Base-by-base conservation (phyloP, 2,888 invertebrate genomes). In the Ectemnius lituratus region DNA sequence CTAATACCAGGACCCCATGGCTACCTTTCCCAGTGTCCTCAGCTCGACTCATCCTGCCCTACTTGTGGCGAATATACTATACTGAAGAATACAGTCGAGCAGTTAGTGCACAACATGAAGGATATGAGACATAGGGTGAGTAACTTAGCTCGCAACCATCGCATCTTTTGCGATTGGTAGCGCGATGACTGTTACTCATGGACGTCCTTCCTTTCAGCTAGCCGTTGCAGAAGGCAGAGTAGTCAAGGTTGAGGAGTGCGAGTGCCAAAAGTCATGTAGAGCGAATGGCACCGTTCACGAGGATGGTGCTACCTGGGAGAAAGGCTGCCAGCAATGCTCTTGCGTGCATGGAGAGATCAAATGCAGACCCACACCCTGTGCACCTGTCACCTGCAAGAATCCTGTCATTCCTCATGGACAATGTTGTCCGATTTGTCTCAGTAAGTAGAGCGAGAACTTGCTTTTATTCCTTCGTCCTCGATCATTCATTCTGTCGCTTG, bases 61-160 rank as follows among this genome's bases (percentile, higher is more conserved):
- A 97, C 97, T 62, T 97, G 97, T 91, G 97, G 97, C 84, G 96
- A 97, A 92, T 97, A 96, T 92, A 94, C 95, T 85, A 93, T 95
- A 90, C 93, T 97, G 89, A 96, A 97, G 92, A 94, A 94, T 88
- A 95, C 95, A 78, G 96, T 97, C 87, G 94, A 95, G 91, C 94
- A 95, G 91, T 93, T 97, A 90, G 95, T 95, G 90, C 93, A 94
- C 91, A 94, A 95, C 92, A 94, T 97, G 91, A 94, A 95, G 92
- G 95, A 96, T 92, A 93, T 97, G 91, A 95, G 95, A 89, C 93
- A 95, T 92, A 96, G 96, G 95, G 97, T 97, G 93, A 93, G 93
- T 92, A 88, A 47, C 57, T 27, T n/a, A n/a, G 18, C 28, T 37
- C 20, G 16, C 27, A 52, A n/a, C 52, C 47, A 6, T 18, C 18